phyloP scores from a whole-genome alignment of 2,797 vertebrate genomes.

The Mus caroli region DNA sequence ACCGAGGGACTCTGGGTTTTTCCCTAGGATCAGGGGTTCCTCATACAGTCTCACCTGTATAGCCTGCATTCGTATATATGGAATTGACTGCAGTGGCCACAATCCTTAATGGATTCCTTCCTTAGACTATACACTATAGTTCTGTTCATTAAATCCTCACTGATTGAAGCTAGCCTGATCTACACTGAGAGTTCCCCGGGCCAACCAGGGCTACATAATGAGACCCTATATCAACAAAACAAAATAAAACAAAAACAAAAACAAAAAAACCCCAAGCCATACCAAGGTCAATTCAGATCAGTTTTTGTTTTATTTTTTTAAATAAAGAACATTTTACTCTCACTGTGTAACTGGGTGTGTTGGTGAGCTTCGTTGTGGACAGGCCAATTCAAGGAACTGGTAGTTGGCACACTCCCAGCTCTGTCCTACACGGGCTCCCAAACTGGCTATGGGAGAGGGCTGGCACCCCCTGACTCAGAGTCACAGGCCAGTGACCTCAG shows the following conservation, averaged over 20 bases:
- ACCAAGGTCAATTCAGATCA: not conserved
- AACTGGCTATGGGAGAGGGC: not conserved
- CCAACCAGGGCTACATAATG: not conserved
- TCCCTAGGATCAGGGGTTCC: too few species aligned
- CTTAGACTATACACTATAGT: rapidly evolving
- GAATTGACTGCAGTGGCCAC: not conserved
- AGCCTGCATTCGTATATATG: not conserved
- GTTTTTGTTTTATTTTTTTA: not conserved
- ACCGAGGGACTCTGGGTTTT: not conserved
- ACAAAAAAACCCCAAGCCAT: not conserved
- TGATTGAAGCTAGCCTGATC: not conserved
- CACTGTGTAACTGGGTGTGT: too few species aligned
- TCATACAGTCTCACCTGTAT: not conserved
- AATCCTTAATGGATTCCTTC: not conserved
- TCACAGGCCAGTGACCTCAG: not conserved
- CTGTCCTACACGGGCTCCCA: not conserved
- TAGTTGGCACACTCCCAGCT: not conserved
- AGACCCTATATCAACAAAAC: not conserved
- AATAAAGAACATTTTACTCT: not conserved
- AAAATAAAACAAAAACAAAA: not conserved
- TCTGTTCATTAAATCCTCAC: not conserved
- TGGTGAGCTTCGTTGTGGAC: not conserved
- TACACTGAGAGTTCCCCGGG: not conserved
- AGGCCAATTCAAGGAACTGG: not conserved
- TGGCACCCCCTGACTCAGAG: not conserved